Base-by-base conservation (phyloP, 2,888 invertebrate species). In the Zaprionus obscuricornis region DNA sequence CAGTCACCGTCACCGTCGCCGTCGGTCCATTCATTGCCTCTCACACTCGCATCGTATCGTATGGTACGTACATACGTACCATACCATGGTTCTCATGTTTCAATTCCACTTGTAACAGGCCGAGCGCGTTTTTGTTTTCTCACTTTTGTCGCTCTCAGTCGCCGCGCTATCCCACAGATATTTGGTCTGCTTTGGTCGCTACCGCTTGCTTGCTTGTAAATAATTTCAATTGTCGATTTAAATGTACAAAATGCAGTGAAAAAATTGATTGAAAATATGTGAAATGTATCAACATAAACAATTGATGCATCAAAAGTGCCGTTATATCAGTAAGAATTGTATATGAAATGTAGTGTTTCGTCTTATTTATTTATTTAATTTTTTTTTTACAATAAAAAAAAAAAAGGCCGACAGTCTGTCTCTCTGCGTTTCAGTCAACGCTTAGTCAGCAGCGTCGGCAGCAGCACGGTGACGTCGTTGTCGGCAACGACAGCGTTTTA, bases 51-150 rank as follows among this genome's bases (percentile, higher is more conserved):
- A n/a, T n/a, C n/a, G n/a, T n/a, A n/a, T n/a, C n/a, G n/a, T n/a
- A n/a, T n/a, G n/a, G n/a, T n/a, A n/a, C n/a, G n/a, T n/a, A 50
- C 39, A 40, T 47, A 49, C 66, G 49, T 56, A 31, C 17, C 47
- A 26, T 17, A 16, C 13, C 42, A 17, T 33, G 33, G 33, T 59
- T 70, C 64, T 67, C 67, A 50, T 65, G 75, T 77, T 78, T 65
- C 82, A 56, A 74, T 82, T 74, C 82, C 72, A 68, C 74, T 77
- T 77, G 77, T 79, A 66, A 66, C 67, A 56, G 51, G 20, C 42
- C 47, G 52, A 59, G 56, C 67, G 62, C 58, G 52, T 62, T 71
- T 69, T 66, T 63, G 72, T 56, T 52, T 63, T 56, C 62, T 50
- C 47, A 29, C 60, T 50, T 49, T 49, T 43, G 43, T 64, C 34